Conservation (phyloP, 2,888 invertebrate species). For the Tenthredo livida region DNA sequence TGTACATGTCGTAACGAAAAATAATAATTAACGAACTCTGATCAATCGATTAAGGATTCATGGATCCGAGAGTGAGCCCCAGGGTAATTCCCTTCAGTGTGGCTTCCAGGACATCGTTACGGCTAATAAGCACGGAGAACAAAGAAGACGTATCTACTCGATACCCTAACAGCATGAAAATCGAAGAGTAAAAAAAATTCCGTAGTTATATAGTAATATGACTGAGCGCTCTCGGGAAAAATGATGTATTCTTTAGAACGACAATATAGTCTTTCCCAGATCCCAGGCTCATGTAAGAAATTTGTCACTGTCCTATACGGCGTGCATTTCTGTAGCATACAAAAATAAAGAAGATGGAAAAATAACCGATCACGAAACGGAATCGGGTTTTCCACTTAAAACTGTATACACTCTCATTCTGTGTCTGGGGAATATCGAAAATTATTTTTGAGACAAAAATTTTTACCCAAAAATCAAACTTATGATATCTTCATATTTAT, state of each 20-base stretch:
- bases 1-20: background rate
- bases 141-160: background rate
- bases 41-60: conserved; percentile 7
- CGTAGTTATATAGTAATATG: background rate
- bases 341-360: background rate
- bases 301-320: background rate
- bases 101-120: background rate
- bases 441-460: no score
- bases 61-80: background rate
- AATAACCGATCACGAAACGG: background rate
- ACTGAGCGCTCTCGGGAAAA: background rate
- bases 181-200: background rate
- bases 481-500: no score
- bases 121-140: background rate
- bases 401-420: no score
- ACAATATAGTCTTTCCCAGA: background rate
- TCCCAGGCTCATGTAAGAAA: background rate
- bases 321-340: background rate
- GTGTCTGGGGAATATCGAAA: no score
- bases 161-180: background rate
- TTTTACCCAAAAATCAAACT: no score
- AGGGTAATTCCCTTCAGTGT: background rate
- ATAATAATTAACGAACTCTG: background rate
- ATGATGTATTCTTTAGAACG: background rate
- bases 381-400: background rate